Evolutionary conservation across 1,140 invertebrate genomes (phyloP).

Genomic region (Bombus sylvicola): DNA sequence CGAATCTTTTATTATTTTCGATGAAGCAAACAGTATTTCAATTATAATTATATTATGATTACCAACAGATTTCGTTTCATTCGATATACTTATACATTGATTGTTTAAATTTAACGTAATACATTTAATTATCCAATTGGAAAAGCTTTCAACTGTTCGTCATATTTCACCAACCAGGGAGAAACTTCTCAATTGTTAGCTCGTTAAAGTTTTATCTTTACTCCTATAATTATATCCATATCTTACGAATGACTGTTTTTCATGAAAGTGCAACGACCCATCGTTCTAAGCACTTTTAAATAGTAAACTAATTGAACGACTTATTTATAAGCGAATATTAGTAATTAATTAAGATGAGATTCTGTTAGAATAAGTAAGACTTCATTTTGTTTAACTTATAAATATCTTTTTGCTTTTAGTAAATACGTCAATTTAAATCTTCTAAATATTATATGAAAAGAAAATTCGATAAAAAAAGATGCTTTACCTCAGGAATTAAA

Average conservation of each 20-base stretch:
- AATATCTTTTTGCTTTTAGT: neutral
- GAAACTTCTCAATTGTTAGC: neutral
- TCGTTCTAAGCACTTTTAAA: neutral
- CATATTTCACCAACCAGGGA: neutral
- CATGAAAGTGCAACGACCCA: neutral
- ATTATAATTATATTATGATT: neutral
- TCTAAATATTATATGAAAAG: neutral
- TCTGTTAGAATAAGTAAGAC: neutral
- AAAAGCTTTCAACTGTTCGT: neutral
- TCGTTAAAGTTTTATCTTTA: conserved; percentile 1
- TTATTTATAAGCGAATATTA: neutral
- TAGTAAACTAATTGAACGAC: neutral
- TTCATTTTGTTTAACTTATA: neutral
- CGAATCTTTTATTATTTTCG: neutral
- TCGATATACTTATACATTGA: too few species aligned
- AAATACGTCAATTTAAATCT: neutral
- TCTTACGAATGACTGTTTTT: conserved; percentile 8
- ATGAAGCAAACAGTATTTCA: neutral
- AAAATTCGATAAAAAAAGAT: neutral
- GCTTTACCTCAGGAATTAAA: neutral
- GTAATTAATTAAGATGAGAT: neutral
- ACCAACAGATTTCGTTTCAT: too few species aligned
- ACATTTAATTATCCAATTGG: too few species aligned
- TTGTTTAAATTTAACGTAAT: too few species aligned
- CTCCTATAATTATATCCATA: conserved; percentile 4